Base-by-base conservation (phyloP, 2,113 vertebrate genomes). In the Bucco capensis region DNA sequence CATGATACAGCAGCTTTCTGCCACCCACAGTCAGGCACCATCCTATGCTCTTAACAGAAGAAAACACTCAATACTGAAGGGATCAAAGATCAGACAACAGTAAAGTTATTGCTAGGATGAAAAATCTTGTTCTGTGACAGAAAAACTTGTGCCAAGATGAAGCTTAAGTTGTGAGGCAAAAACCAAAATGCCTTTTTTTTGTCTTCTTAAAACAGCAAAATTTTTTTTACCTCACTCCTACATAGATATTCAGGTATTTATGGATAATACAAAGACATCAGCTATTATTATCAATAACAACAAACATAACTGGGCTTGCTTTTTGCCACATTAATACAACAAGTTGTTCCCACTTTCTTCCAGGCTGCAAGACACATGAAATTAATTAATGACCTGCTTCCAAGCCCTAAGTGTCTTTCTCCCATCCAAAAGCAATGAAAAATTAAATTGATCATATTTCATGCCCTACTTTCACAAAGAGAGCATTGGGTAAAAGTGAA, bases 141-240 rank as follows among this genome's bases (percentile, higher is more conserved):
- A 77, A 86, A 79, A 53, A 44, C 4, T 47, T 78, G 23, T 31
- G 6, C 19, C 33, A 47, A 73, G 42, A 76, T 23, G 6, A 69
- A 92, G 58, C 8, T 69, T 19, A 40, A 50, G 21, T 21, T 50
- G 25, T 57, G 72, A 89, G 87, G n/a, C 35, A 91, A 77, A 82
- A 76, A 6, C 3, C 0, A 0, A 73, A 73, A 42, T 42, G 40
- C 11, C 5, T 44, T 1, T 17, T 30, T 27, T 65, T 66, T 70
- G 23, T 66, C 42, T 53, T 74, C 65, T 47, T 51, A 62, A 83
- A 79, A 35, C 23, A 73, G 25, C 13, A 67, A 28, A 84, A 58
- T 5, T 21, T 17, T 44, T 33, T 44, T 79, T n/a, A 35, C 24
- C 24, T 83, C 5, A 16, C 75, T 6, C 22, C 3, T 58, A 17